These are phyloP conservation scores for Ciconia nigra DNA, from an alignment of 2,797 vertebrate species.

Conservation along the genomic window DNA sequence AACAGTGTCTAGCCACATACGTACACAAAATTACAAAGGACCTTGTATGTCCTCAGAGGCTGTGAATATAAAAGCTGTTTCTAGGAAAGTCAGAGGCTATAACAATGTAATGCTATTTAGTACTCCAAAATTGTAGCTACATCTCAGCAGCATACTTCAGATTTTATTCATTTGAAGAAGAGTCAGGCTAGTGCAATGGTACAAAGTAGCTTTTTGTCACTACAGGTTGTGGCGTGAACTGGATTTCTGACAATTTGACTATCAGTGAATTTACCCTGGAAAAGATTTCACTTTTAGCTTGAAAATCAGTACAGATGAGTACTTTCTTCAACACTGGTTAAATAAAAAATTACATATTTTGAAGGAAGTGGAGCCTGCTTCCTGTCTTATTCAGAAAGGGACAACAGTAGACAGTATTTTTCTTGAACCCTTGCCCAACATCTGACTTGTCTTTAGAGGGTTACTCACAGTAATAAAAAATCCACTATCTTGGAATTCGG, in stretches of 20 bases:
- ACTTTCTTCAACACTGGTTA: not conserved
- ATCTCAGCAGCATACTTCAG: not conserved
- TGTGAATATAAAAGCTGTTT: not conserved
- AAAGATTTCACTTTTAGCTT: not conserved
- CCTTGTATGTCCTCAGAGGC: not conserved
- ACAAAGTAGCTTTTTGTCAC: not conserved
- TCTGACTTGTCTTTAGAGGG: not conserved
- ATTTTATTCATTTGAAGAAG: not conserved
- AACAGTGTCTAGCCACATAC: not conserved
- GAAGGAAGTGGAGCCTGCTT: not conserved
- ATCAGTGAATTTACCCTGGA: not conserved
- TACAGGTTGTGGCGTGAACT: not conserved
- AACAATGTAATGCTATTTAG: not conserved
- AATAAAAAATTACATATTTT: not conserved
- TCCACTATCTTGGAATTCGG: not conserved
- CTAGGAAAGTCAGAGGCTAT: not conserved
- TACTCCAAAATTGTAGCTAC: not conserved
- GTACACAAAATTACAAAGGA: not conserved
- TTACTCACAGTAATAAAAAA: not conserved
- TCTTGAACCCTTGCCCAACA: not conserved
- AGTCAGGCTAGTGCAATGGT: not conserved
- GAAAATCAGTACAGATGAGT: not conserved
- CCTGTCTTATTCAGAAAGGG: not conserved
- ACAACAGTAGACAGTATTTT: not conserved
- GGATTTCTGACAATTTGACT: not conserved